Evolutionary conservation across 2,113 vertebrate genomes (phyloP).

Genomic region (Brachyhypopomus gauderio): DNA sequence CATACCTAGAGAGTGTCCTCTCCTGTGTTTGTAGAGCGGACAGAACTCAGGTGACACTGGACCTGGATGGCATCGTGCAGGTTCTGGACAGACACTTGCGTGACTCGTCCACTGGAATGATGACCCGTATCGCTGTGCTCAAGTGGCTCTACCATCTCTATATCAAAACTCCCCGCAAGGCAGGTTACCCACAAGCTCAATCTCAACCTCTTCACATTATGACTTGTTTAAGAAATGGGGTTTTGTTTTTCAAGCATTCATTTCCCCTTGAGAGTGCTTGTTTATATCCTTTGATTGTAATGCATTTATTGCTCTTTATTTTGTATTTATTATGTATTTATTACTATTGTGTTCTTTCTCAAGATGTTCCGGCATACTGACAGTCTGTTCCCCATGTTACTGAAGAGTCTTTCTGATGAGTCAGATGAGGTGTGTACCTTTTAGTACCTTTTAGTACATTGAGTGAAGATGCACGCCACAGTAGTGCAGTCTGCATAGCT

Average conservation of each 20-base stretch:
- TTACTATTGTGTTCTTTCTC: conserved; percentile 4
- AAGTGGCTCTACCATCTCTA: conserved; percentile 99
- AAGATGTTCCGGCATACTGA: conserved; percentile 97
- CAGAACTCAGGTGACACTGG: conserved; percentile 82
- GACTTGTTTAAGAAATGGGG: too few species aligned
- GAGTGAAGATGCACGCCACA: too few species aligned
- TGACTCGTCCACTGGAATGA: conserved; percentile 91
- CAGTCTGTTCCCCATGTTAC: conserved; percentile 92
- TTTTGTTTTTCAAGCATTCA: too few species aligned
- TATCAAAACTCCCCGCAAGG: conserved; percentile 96
- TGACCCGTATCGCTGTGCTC: conserved; percentile 95
- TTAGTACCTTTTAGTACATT: too few species aligned
- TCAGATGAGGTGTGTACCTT: conserved; percentile 85
- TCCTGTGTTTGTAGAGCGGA: conserved; percentile 67
- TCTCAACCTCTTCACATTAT: too few species aligned
- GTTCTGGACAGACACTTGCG: conserved; percentile 92
- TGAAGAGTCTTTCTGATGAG: conserved; percentile 93
- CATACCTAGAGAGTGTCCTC: neutral
- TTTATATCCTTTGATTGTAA: neutral
- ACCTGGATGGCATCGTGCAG: conserved; percentile 94
- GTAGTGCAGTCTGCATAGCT: too few species aligned
- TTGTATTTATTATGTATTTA: too few species aligned
- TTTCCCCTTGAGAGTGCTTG: too few species aligned
- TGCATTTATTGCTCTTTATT: too few species aligned
- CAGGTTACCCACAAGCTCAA: neutral